Evolutionary conservation across 2,113 vertebrate species (phyloP).

Genomic region (Nycticebus coucang): DNA sequence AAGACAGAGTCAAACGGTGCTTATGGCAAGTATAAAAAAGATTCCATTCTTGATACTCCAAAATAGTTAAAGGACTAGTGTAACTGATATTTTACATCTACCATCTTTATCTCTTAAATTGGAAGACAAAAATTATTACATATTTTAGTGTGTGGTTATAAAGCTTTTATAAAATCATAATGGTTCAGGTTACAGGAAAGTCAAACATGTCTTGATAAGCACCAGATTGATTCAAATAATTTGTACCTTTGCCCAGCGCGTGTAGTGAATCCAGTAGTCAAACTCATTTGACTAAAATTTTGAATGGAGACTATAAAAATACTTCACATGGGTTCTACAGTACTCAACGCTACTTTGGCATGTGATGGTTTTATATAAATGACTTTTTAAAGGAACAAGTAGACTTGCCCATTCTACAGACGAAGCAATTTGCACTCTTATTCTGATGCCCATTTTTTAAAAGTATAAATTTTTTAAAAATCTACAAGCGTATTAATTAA

Average conservation of each 20-base stretch:
- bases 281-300: background rate
- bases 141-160: background rate
- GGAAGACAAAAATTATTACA: background rate
- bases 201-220: background rate
- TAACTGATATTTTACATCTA: slow-evolving; percentile 6
- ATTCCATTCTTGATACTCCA: background rate
- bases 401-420: too few species aligned
- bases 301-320: slow-evolving; percentile 6
- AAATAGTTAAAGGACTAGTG: background rate
- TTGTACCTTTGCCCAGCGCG: background rate
- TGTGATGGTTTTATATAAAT: background rate
- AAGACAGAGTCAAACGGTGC: background rate
- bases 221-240: background rate
- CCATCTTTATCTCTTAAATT: background rate
- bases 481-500: background rate
- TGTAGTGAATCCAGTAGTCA: background rate
- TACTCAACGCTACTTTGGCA: background rate
- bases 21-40: background rate
- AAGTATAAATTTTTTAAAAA: too few species aligned
- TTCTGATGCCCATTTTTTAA: too few species aligned
- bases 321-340: background rate
- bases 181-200: background rate
- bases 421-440: too few species aligned
- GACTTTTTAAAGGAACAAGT: background rate
- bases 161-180: background rate